Percentiles rank a stretch among this genome's conserved stretches.
Evolutionary conservation across 2,888 invertebrate species (phyloP).

Genomic region (Synanthedon tipuliformis): DNA sequence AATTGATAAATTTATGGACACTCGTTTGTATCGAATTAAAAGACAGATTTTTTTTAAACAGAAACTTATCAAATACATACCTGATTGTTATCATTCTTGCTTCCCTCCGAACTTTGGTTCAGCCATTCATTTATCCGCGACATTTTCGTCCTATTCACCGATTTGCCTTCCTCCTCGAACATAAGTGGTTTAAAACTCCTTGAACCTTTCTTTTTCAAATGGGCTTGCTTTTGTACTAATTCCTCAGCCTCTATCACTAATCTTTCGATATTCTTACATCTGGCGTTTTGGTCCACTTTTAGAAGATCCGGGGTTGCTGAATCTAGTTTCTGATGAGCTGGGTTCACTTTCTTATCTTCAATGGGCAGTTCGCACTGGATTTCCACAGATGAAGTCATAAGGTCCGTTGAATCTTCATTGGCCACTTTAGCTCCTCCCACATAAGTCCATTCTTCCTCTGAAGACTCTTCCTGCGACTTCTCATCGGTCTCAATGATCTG

Average conservation of each 20-base stretch:
- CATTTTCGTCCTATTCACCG: constrained; percentile 69
- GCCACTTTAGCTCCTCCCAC: constrained; percentile 57
- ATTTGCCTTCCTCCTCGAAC: constrained; percentile 63
- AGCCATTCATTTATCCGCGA: constrained; percentile 79
- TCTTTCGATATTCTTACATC: constrained; percentile 76
- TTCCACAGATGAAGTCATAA: constrained; percentile 66
- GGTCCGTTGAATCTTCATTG: constrained; percentile 57
- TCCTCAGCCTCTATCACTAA: constrained; percentile 85
- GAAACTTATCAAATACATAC: constrained; percentile 15
- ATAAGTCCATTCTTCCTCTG: constrained; percentile 76
- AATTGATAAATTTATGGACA: too few species aligned
- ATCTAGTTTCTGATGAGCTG: constrained; percentile 46
- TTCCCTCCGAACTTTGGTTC: constrained; percentile 61
- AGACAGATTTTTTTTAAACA: constrained; percentile 2
- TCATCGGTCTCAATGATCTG: constrained; percentile 68
- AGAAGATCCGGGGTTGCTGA: constrained; percentile 59
- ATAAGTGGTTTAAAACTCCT: constrained; percentile 65
- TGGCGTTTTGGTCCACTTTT: constrained; percentile 52
- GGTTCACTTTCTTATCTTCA: constrained; percentile 39
- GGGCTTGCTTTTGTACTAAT: constrained; percentile 74
- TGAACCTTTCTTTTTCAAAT: constrained; percentile 58
- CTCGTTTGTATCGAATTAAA: neutral
- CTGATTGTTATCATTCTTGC: constrained; percentile 49
- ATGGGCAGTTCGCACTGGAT: constrained; percentile 56
- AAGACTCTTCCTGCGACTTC: constrained; percentile 58